These are phyloP conservation scores for Phaedon cochleariae DNA, from an alignment of 2,888 invertebrate species.

Conservation along the genomic window DNA sequence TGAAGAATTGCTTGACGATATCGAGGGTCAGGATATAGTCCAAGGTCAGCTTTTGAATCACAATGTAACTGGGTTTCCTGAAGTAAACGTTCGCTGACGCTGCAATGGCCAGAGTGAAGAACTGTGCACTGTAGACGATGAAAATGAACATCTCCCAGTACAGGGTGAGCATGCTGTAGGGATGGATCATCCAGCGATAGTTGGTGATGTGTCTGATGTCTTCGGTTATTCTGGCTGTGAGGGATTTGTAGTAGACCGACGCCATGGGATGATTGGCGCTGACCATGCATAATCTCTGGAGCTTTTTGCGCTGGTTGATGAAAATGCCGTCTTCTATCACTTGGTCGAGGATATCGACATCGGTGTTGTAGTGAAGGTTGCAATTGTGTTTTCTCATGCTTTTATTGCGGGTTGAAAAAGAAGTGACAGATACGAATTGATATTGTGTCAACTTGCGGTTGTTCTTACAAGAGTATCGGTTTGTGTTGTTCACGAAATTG, in stretches of 20 bases:
- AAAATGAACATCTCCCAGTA: slow-evolving; percentile 33
- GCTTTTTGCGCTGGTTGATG: slow-evolving; percentile 34
- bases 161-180: slow-evolving; percentile 37
- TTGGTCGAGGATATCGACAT: slow-evolving; percentile 4
- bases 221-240: slow-evolving; percentile 34
- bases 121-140: slow-evolving; percentile 24
- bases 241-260: slow-evolving; percentile 35
- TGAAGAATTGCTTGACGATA: slow-evolving; percentile 34
- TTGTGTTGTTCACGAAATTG: too few relatives aligned
- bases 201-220: slow-evolving; percentile 21
- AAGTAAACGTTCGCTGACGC: background rate
- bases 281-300: slow-evolving; percentile 27
- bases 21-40: slow-evolving; percentile 32
- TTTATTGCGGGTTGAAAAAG: background rate
- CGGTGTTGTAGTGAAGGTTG: background rate
- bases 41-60: slow-evolving; percentile 2
- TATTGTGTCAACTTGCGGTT: too few relatives aligned
- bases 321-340: slow-evolving; percentile 35
- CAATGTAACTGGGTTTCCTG: background rate
- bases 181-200: slow-evolving; percentile 40
- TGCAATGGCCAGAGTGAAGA: slow-evolving; percentile 29
- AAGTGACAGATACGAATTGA: too few relatives aligned
- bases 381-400: background rate
- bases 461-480: too few relatives aligned
- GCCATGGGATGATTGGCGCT: slow-evolving; percentile 27